Evolutionary conservation across 2,888 invertebrate genomes (phyloP).

Genomic region (Parnassius glacialis): DNA sequence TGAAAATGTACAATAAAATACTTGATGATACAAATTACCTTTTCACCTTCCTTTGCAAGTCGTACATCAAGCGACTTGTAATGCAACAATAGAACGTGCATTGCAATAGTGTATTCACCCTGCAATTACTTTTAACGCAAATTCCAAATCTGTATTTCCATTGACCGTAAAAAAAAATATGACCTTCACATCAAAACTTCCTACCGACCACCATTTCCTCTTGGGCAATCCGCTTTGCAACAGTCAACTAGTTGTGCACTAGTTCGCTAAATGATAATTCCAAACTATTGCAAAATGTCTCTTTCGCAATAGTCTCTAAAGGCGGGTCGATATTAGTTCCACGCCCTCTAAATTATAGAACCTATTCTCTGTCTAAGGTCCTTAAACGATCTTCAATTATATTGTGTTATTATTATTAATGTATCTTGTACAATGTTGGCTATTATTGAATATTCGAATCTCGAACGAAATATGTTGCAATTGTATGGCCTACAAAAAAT

Average conservation of each 20-base stretch:
- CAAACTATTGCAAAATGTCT: conserved; percentile 68
- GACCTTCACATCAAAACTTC: conserved; percentile 67
- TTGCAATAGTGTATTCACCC: too few species aligned
- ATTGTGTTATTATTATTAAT: neutral
- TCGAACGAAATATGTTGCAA: too few species aligned
- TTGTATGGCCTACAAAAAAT: too few species aligned
- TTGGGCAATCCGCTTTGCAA: conserved; percentile 59
- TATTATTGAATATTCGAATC: too few species aligned
- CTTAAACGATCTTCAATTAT: neutral
- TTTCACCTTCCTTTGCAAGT: too few species aligned
- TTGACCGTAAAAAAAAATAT: conserved; percentile 45
- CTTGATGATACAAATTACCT: too few species aligned
- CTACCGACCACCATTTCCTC: conserved; percentile 66
- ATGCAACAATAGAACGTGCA: too few species aligned
- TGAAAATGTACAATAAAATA: too few species aligned
- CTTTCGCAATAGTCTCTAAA: conserved; percentile 70
- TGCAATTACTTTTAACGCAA: conserved; percentile 16
- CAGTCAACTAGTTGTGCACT: conserved; percentile 67
- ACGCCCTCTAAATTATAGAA: conserved; percentile 69
- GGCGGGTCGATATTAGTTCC: conserved; percentile 64
- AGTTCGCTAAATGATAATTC: conserved; percentile 78
- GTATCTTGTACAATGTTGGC: too few species aligned
- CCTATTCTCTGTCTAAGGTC: conserved; percentile 56
- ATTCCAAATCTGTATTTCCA: conserved; percentile 45
- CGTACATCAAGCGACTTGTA: too few species aligned